phyloP scores from a whole-genome alignment of 2,113 vertebrate genomes.

The Amphiprion ocellaris region DNA sequence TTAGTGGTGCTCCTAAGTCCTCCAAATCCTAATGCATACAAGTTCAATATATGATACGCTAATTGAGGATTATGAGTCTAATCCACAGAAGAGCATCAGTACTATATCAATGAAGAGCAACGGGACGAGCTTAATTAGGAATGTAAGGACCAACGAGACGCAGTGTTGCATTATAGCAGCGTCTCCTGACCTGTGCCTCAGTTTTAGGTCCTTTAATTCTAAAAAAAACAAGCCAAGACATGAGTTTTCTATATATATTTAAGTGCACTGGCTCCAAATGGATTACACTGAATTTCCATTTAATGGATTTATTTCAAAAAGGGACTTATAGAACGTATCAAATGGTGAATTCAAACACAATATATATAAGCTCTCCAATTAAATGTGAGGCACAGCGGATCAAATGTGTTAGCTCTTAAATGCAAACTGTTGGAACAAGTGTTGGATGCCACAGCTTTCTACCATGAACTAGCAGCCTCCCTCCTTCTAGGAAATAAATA shows the following conservation, averaged over 20 bases:
- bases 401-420: too few species aligned
- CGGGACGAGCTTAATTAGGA: constrained; percentile 36
- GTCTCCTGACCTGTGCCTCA: not conserved
- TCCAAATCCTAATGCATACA: constrained; percentile 48
- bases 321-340: too few species aligned
- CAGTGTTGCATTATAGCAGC: not conserved
- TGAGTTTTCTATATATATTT: too few species aligned
- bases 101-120: not conserved
- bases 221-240: not conserved
- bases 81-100: constrained; percentile 47
- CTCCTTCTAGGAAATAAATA: not conserved
- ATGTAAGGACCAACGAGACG: not conserved
- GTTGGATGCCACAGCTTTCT: not conserved
- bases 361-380: too few species aligned
- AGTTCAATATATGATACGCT: constrained; percentile 41
- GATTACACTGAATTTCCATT: too few species aligned
- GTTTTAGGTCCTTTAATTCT: not conserved
- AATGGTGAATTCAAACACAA: too few species aligned
- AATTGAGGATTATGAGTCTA: constrained; percentile 62
- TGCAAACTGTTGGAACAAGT: not conserved
- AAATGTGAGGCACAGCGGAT: too few species aligned
- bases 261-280: too few species aligned
- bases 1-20: constrained; percentile 40
- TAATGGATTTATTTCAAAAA: too few species aligned
- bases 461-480: not conserved